These are phyloP conservation scores for Eulemur macaco DNA, from an alignment of 2,113 vertebrate genomes.

Conservation along the genomic window DNA sequence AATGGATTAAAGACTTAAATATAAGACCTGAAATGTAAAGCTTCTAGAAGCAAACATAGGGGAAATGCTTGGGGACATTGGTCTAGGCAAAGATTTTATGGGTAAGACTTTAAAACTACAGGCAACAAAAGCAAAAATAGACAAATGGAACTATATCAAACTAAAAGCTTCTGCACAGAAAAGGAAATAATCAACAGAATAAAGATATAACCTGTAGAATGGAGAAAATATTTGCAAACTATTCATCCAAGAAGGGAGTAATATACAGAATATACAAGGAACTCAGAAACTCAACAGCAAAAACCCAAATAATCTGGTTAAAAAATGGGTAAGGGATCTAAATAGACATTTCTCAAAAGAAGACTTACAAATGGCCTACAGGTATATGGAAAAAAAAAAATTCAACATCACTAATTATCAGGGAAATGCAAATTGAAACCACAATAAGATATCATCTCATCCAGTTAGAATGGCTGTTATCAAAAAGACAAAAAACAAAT, in stretches of 20 bases:
- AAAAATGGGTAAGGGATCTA: background rate
- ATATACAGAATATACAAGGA: background rate
- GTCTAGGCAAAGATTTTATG: background rate
- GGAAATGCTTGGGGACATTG: background rate
- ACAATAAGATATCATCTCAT: background rate
- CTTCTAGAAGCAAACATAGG: background rate
- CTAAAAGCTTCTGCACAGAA: background rate
- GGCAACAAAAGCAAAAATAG: background rate
- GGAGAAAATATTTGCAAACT: background rate
- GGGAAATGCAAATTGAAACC: background rate
- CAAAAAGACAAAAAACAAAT: background rate
- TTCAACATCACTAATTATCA: background rate
- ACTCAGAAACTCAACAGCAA: background rate
- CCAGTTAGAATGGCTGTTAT: background rate
- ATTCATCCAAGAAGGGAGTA: background rate
- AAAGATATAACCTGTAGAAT: background rate
- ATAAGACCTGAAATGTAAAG: background rate
- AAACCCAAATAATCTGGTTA: background rate
- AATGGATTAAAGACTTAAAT: background rate
- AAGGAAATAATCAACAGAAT: background rate
- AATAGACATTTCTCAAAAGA: background rate
- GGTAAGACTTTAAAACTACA: background rate
- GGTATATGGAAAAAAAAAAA: background rate
- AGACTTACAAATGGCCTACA: background rate
- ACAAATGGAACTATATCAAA: background rate